These are phyloP conservation scores for Danio kyathit DNA, from an alignment of 2,797 vertebrate genomes.

Conservation along the genomic window DNA sequence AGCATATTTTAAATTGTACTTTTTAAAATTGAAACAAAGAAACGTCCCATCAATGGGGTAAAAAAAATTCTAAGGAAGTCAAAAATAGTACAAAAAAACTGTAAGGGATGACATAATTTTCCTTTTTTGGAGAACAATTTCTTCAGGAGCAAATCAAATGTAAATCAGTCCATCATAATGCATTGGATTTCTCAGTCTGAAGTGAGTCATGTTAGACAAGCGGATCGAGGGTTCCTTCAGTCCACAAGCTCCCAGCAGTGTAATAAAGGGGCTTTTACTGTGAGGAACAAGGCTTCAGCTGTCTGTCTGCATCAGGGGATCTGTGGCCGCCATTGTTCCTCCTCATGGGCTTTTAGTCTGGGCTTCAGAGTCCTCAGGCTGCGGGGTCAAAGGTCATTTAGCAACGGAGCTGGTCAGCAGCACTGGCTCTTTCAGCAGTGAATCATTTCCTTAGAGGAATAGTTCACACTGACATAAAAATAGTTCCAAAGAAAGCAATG, in stretches of 20 bases:
- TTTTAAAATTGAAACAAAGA: not conserved
- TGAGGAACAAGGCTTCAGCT: constrained; percentile 66
- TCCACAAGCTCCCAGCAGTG: constrained; percentile 50
- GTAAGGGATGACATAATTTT: too few relatives aligned
- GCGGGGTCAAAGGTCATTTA: constrained; percentile 56
- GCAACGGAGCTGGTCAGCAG: constrained; percentile 41
- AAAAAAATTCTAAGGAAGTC: too few relatives aligned
- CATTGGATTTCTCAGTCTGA: constrained; percentile 51
- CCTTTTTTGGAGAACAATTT: too few relatives aligned
- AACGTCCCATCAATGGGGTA: not conserved
- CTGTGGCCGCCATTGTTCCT: constrained; percentile 75
- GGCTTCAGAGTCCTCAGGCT: constrained; percentile 56
- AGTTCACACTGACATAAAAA: not conserved
- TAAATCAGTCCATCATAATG: constrained; percentile 13
- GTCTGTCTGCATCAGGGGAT: constrained; percentile 69
- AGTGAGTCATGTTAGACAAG: constrained; percentile 53
- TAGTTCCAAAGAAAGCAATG: not conserved
- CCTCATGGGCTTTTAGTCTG: constrained; percentile 60
- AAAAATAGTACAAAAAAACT: too few relatives aligned
- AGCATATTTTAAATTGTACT: not conserved
- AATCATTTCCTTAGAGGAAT: constrained; percentile 21
- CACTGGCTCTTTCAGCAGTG: constrained; percentile 16
- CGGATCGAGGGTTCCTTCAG: constrained; percentile 39
- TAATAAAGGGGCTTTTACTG: constrained; percentile 66
- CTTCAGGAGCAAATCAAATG: too few relatives aligned